Conservation (phyloP, 1,140 invertebrate genomes). For the Mercenaria mercenaria region DNA sequence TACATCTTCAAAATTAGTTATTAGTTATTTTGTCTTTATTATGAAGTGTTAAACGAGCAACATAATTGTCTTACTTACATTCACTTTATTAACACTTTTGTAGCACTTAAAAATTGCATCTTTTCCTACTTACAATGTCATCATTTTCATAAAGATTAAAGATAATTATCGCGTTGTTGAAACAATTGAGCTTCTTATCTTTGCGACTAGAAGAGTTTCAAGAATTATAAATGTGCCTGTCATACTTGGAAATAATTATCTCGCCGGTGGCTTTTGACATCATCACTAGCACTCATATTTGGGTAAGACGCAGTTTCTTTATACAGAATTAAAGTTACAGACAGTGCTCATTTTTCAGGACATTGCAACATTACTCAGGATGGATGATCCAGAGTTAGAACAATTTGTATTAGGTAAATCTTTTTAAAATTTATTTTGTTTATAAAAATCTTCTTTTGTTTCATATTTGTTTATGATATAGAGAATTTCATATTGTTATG, state of each 20-base stretch:
- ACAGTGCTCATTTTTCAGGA: neutral
- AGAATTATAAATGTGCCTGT: neutral
- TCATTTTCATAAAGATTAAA: neutral
- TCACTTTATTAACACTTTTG: no score
- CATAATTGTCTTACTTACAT: no score
- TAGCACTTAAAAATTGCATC: no score
- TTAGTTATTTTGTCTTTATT: no score
- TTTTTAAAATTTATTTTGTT: neutral
- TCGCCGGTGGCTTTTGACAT: neutral
- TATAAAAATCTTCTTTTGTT: no score
- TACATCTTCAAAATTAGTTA: no score
- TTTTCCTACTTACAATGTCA: neutral
- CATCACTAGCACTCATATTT: neutral
- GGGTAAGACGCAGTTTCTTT: neutral
- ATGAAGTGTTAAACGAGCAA: no score
- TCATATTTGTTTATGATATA: no score
- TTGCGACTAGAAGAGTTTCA: neutral
- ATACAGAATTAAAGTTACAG: neutral
- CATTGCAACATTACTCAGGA: neutral
- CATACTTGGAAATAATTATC: neutral
- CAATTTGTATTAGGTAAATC: neutral
- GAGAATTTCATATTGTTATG: no score
- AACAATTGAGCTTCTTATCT: slow-evolving; percentile 5
- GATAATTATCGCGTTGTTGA: neutral
- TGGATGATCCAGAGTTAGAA: neutral